Evolutionary conservation across 37 sponge, comb jelly and placozoan genomes (phyloP).

Genomic region (Axinella damicornis): DNA sequence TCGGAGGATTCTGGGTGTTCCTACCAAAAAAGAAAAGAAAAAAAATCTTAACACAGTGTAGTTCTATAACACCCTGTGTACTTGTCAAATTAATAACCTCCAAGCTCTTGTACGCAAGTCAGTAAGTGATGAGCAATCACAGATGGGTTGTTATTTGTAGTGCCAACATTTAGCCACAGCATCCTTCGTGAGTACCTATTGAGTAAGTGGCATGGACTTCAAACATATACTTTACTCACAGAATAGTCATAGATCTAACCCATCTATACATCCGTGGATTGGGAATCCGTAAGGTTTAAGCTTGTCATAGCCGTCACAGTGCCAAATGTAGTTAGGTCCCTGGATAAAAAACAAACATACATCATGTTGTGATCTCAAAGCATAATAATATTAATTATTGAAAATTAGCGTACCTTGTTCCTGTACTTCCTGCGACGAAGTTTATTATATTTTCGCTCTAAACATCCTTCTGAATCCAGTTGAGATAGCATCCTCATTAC

Average conservation of each 20-base stretch:
- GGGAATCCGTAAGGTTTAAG: slow-evolving; percentile 54
- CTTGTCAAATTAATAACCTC: background rate
- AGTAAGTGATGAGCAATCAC: slow-evolving; percentile 23
- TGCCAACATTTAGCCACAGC: slow-evolving; percentile 13
- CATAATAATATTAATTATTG: too few species aligned
- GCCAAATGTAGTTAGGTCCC: slow-evolving; percentile 59
- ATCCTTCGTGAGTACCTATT: slow-evolving; percentile 19
- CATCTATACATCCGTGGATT: slow-evolving; percentile 66
- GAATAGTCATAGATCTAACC: slow-evolving; percentile 5
- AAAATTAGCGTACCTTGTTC: too few species aligned
- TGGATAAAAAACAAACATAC: background rate
- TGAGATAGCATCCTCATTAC: too few species aligned
- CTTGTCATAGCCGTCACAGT: slow-evolving; percentile 63
- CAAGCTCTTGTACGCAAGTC: background rate
- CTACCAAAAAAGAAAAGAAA: background rate
- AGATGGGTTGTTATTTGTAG: slow-evolving; percentile 33
- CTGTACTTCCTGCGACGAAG: too few species aligned
- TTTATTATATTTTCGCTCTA: too few species aligned
- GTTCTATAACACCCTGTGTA: background rate
- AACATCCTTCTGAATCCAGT: too few species aligned
- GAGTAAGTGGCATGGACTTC: background rate
- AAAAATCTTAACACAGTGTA: too few species aligned
- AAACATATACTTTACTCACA: background rate
- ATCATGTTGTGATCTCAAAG: too few species aligned
- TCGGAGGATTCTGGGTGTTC: slow-evolving; percentile 33